Evolutionary conservation across 2,113 vertebrate genomes (phyloP).

Genomic region (human): DNA sequence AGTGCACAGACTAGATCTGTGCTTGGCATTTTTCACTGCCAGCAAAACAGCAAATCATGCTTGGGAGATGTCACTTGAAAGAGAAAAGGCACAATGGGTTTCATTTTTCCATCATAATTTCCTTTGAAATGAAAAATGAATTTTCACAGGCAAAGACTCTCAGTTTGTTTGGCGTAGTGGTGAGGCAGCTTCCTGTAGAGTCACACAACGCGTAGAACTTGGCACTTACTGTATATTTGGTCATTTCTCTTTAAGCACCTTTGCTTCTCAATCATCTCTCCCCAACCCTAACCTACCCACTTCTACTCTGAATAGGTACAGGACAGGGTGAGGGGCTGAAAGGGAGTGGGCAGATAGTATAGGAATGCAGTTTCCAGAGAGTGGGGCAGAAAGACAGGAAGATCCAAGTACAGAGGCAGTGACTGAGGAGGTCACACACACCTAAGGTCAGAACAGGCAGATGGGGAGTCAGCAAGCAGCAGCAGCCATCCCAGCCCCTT

Average conservation of each 20-base stretch:
- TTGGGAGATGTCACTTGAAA: conserved; percentile 67
- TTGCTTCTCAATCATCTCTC: background rate
- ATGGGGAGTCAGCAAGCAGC: background rate
- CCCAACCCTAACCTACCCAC: background rate
- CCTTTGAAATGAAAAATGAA: conserved; percentile 51
- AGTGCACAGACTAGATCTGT: conserved; percentile 54
- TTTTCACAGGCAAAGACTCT: conserved; percentile 44
- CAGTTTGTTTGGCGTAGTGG: conserved; percentile 25
- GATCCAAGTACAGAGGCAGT: background rate
- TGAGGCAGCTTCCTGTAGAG: conserved; percentile 15
- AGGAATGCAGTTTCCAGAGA: background rate
- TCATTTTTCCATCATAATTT: conserved; percentile 67
- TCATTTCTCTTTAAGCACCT: background rate
- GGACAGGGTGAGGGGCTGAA: background rate
- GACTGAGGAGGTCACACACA: background rate
- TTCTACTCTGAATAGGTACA: background rate
- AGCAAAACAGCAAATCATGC: conserved; percentile 55
- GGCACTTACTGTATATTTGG: background rate
- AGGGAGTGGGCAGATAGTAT: background rate
- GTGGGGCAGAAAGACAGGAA: background rate
- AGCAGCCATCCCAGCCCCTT: background rate
- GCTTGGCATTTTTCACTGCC: conserved; percentile 66
- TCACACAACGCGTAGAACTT: background rate
- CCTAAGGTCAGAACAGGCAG: background rate
- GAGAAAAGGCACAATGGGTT: conserved; percentile 66